Evolutionary conservation across 2,113 vertebrate species (phyloP).

Genomic region (Lasiurus cinereus): DNA sequence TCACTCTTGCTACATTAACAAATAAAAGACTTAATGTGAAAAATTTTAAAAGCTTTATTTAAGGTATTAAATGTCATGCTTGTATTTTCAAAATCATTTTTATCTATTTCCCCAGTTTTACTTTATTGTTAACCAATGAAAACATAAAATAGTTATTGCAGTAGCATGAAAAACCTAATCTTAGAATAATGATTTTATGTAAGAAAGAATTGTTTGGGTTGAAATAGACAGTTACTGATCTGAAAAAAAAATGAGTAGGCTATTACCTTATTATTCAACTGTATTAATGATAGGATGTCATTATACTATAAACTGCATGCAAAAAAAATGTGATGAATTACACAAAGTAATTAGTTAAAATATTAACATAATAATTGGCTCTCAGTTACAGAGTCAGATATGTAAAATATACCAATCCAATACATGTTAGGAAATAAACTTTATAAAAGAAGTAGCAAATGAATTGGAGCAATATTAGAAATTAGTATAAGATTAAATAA

Average conservation of each 20-base stretch:
- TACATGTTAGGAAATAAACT: conserved; percentile 22
- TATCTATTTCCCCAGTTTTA: background rate
- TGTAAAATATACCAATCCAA: conserved; percentile 17
- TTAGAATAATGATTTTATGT: background rate
- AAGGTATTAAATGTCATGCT: background rate
- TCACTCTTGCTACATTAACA: background rate
- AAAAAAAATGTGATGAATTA: background rate
- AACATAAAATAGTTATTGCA: background rate
- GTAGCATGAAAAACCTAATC: background rate
- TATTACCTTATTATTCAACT: background rate
- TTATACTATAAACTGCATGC: conserved; percentile 9
- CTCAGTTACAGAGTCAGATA: background rate
- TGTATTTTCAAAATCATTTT: conserved; percentile 48
- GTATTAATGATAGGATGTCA: background rate
- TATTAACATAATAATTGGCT: background rate
- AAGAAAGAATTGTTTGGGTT: conserved; percentile 27
- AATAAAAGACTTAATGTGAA: background rate
- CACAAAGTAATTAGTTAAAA: conserved; percentile 26
- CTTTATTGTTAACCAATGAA: background rate
- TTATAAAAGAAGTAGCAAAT: conserved; percentile 1
- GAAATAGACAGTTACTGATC: background rate
- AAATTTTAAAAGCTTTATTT: conserved; percentile 3
- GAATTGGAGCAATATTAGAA: background rate
- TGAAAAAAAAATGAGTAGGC: background rate
- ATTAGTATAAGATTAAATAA: background rate